These are phyloP conservation scores for Hypselothyrea guttata DNA, from an alignment of 2,888 invertebrate species.

Conservation along the genomic window DNA sequence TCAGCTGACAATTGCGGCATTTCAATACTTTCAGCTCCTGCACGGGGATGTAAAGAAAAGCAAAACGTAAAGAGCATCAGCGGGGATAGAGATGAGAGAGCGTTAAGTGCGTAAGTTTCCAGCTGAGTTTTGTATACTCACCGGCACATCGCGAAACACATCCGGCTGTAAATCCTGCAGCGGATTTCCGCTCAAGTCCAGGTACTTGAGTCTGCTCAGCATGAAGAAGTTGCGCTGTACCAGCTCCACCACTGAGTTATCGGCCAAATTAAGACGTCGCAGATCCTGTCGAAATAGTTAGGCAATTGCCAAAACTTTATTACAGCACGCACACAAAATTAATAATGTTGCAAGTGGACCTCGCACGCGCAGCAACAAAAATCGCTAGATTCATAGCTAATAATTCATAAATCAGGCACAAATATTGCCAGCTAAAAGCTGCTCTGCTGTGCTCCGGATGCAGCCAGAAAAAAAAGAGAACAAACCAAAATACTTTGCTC, in stretches of 20 bases:
- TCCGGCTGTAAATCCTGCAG: slow-evolving; percentile 89
- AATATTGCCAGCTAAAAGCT: slow-evolving; percentile 23
- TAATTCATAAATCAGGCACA: slow-evolving; percentile 67
- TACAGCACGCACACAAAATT: slow-evolving; percentile 61
- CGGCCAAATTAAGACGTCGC: slow-evolving; percentile 86
- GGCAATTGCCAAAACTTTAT: slow-evolving; percentile 52
- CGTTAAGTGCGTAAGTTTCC: slow-evolving; percentile 33
- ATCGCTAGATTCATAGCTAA: slow-evolving; percentile 48
- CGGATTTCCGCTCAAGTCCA: slow-evolving; percentile 90
- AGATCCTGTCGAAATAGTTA: slow-evolving; percentile 83
- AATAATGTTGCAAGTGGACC: slow-evolving; percentile 61
- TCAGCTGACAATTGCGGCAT: slow-evolving; percentile 88
- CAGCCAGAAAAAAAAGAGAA: slow-evolving; percentile 36
- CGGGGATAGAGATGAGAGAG: neutral
- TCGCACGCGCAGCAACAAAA: slow-evolving; percentile 3
- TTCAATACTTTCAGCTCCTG: slow-evolving; percentile 88
- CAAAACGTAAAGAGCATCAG: slow-evolving; percentile 11
- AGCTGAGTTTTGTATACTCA: slow-evolving; percentile 79
- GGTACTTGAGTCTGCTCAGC: slow-evolving; percentile 87
- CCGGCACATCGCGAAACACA: slow-evolving; percentile 88
- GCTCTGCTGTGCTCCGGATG: slow-evolving; percentile 51
- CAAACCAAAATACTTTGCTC: no score
- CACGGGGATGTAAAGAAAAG: slow-evolving; percentile 9
- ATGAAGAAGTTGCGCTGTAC: slow-evolving; percentile 89
- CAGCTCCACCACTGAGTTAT: slow-evolving; percentile 87